Evolutionary conservation across 2,797 vertebrate species (phyloP), one percentile per base, ranked within the genome.

Genomic region (Acipenser oxyrinchus): DNA sequence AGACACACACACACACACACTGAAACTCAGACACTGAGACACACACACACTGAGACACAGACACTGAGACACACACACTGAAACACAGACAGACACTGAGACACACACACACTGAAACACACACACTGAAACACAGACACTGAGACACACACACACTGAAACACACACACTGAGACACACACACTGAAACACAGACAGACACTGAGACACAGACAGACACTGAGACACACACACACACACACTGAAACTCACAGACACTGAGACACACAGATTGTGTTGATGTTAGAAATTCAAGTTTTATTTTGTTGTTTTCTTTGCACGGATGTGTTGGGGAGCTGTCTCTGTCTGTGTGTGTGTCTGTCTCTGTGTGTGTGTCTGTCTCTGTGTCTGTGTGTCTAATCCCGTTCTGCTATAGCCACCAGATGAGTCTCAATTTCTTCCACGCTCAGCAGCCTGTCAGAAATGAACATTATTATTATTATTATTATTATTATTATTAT

Each of bases 351-450:
- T 66, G 60, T 63, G 7, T 11, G 10, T 12, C 6, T 58, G n/a
- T 49, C 10, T 6, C 58, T 67, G 13, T 66, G 60, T 63, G n/a
- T n/a, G n/a, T 11, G 10, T 12, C 6, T 58, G n/a, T 49, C 10
- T 6, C 58, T 67, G 13, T 66, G 60, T 63, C 10, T 66, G 57
- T 11, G 51, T 23, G 10, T 67, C 76, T 80, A 91, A 68, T 91
- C 90, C 65, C 87, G 78, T n/a, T 91, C 90, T 18, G 87, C 81
- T 7, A 91, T 90, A 57, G 88, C 86, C 11, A 79, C 62, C 70
- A 91, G 77, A 70, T 89, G 89, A 51, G 0, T 12, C 69, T 91
- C 90, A 6, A 86, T 81, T 71, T 90, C 85, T 6, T 58, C 74
- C 60, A 89, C 89, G 0, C 73, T 66, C 72, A 91, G 76, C 4